Evolutionary conservation across 2,797 vertebrate genomes (phyloP), one percentile per base, ranked within the genome.

Genomic region (Sylvilagus floridanus): DNA sequence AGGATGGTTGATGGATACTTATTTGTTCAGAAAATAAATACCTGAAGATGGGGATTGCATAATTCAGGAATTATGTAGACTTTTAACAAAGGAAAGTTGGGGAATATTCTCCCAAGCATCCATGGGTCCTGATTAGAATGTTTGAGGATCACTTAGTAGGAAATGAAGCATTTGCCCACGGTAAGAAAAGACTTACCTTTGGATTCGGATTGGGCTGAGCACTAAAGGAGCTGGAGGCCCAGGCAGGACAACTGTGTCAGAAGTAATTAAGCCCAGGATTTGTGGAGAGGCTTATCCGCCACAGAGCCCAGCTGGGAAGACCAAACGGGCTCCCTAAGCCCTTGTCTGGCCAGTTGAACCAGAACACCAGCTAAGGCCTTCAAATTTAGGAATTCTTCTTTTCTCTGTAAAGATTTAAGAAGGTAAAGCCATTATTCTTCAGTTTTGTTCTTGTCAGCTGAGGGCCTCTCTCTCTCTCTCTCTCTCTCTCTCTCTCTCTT

Each of bases 211-310:
- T 96, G 94, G 95, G 95, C 93, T 87, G 95, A 97, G 83, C 89
- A 95, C 91, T 96, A 97, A 97, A 96, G 95, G 92, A 96, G 92
- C 94, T 97, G 92, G 96, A 97, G 96, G 96, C 96, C 79, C 90
- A 97, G 75, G 91, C 84, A 16, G 92, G 93, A 96, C 93, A 97
- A 97, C 97, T 96, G 95, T 98, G 97, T 97, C 95, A 93, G 90
- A 91, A 97, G 97, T 97, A 97, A 98, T 97, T 98, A 98, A 97
- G 96, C 96, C 96, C 96, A 92, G 95, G 97, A 97, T 97, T 97
- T 98, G 96, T 78, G 97, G 96, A 93, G 96, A 98, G 92, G 97
- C 95, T 98, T 98, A 97, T 97, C 88, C 92, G 92, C 97, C 95
- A 62, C 96, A 96, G 94, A 95, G 88, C 96, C 96, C 96, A 81